Evolutionary conservation across 2,113 vertebrate species (phyloP).

Genomic region (Bostrychus sinensis): DNA sequence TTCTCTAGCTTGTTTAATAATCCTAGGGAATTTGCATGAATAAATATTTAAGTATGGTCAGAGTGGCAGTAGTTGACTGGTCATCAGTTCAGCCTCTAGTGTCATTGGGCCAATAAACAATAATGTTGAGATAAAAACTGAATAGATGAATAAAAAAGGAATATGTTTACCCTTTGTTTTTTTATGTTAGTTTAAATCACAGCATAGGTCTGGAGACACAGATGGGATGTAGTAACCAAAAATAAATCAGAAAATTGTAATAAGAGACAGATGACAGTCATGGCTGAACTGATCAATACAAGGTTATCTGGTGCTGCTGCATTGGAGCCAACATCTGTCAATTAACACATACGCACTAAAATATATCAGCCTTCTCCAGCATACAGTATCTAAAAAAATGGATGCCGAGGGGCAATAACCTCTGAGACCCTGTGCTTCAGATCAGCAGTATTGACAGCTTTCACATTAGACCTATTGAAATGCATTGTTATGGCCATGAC

Average conservation of each 20-base stretch:
- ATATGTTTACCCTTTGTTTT: not conserved
- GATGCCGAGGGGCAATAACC: constrained; percentile 66
- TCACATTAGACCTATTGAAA: constrained; percentile 78
- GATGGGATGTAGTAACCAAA: not conserved
- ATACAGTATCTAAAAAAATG: constrained; percentile 14
- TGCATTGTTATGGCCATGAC: constrained; percentile 65
- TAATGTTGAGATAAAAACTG: too few species aligned
- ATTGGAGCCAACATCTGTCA: constrained; percentile 50
- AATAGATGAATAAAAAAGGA: too few species aligned
- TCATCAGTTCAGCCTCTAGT: too few species aligned
- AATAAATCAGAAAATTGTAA: constrained; percentile 20
- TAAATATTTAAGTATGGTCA: too few species aligned
- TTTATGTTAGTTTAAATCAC: not conserved
- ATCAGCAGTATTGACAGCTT: constrained; percentile 80
- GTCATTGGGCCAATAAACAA: too few species aligned
- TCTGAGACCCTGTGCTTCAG: constrained; percentile 69
- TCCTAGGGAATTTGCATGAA: too few species aligned
- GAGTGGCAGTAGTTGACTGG: too few species aligned
- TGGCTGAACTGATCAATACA: constrained; percentile 40
- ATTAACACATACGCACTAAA: constrained; percentile 30
- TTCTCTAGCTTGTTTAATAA: too few species aligned
- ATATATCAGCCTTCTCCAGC: not conserved
- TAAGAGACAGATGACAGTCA: constrained; percentile 38
- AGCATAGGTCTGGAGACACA: not conserved
- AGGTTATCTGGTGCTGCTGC: constrained; percentile 36